A percentile compares a stretch with the other conserved stretches of the same genome.
Conservation (phyloP, 2,113 vertebrate species). For the Callospermophilus lateralis region DNA sequence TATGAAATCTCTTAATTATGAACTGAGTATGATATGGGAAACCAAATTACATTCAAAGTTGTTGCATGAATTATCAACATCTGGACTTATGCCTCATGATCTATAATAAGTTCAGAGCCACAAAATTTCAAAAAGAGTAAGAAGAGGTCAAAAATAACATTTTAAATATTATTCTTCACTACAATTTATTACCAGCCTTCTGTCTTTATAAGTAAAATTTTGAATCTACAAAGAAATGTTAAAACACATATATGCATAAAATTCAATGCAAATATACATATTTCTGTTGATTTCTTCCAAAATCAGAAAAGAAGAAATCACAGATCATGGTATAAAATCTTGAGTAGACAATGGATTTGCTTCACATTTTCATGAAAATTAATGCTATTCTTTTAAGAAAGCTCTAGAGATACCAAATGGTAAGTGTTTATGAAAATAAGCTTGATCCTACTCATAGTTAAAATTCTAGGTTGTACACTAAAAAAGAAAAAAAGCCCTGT, state of each 20-base stretch:
- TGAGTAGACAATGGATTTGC: neutral
- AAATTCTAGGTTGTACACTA: neutral
- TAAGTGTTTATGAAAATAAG: neutral
- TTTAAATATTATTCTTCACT: neutral
- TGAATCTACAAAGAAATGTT: neutral
- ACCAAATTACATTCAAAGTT: neutral
- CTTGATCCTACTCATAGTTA: neutral
- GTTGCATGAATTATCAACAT: neutral
- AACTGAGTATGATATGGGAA: neutral
- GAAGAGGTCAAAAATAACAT: neutral
- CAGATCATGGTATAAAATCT: neutral
- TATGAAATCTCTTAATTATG: neutral
- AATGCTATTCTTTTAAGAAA: neutral
- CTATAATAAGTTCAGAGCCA: neutral
- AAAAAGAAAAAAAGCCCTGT: neutral
- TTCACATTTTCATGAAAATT: neutral
- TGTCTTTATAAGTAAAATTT: neutral
- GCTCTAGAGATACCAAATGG: neutral
- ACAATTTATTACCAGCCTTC: neutral
- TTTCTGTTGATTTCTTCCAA: neutral
- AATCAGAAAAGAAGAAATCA: neutral
- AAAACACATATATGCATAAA: neutral
- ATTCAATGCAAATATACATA: neutral
- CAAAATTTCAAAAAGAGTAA: neutral
- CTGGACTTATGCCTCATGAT: neutral